These are phyloP conservation scores for Lycocorax pyrrhopterus DNA, from an alignment of 2,113 vertebrate species.

Conservation along the genomic window DNA sequence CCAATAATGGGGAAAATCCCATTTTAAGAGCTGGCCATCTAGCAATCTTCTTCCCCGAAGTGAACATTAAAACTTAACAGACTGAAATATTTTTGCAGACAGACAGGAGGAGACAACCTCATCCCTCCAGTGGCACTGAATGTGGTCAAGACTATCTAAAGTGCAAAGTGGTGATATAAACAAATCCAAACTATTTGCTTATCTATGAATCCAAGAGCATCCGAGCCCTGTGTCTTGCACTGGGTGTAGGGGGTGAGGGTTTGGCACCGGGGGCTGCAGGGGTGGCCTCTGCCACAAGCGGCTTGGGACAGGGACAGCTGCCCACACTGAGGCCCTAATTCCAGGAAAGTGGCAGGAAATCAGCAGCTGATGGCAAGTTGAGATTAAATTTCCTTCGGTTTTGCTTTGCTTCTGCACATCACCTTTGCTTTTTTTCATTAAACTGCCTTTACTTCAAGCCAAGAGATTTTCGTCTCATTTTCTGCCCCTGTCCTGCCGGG, in stretches of 20 bases:
- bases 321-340: fast-evolving
- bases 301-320: fast-evolving
- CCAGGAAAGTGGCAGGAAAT: not conserved
- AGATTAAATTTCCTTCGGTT: not conserved
- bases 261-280: not conserved
- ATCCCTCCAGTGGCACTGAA: not conserved
- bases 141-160: not conserved
- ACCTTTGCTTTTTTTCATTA: not conserved
- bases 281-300: not conserved
- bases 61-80: not conserved
- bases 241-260: not conserved
- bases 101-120: not conserved
- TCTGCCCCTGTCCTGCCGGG: not conserved
- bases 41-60: not conserved
- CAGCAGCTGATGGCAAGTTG: not conserved
- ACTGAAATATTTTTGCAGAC: not conserved
- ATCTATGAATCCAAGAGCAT: fast-evolving
- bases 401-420: not conserved
- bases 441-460: not conserved
- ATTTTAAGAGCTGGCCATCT: not conserved
- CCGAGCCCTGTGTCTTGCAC: not conserved
- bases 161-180: not conserved
- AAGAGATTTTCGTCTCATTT: not conserved
- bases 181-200: not conserved
- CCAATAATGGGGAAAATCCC: not conserved